Evolutionary conservation across 2,888 invertebrate species (phyloP).

Genomic region (Tuta absoluta): DNA sequence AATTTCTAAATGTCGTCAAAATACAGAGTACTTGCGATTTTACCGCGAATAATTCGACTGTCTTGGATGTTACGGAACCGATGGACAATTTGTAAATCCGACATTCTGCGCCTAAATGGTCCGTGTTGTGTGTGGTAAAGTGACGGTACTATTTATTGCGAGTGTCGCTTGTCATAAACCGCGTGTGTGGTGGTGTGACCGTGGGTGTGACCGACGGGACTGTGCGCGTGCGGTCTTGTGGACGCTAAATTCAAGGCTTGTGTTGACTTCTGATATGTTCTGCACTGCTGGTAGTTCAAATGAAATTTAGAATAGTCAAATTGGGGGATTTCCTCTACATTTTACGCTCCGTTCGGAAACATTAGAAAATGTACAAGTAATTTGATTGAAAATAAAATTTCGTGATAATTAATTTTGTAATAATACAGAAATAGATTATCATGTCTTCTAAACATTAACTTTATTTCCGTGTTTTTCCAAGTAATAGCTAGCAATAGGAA

Average conservation of each 20-base stretch:
- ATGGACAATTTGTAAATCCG: too few species aligned
- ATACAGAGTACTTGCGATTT: too few species aligned
- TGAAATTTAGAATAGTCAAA: neutral
- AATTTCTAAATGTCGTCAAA: too few species aligned
- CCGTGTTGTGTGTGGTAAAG: slow-evolving; percentile 34
- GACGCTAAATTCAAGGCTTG: slow-evolving; percentile 18
- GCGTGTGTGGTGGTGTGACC: slow-evolving; percentile 14
- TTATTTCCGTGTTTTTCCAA: neutral
- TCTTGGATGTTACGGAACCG: too few species aligned
- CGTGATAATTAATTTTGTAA: neutral
- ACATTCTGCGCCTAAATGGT: too few species aligned
- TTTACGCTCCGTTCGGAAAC: neutral
- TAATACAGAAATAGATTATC: neutral
- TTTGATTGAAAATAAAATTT: neutral
- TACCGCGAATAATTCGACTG: too few species aligned
- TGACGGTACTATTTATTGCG: slow-evolving; percentile 38
- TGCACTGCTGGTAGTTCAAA: slow-evolving; percentile 15
- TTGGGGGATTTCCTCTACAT: neutral
- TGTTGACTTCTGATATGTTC: neutral
- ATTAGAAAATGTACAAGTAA: slow-evolving; percentile 4
- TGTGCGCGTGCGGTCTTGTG: neutral
- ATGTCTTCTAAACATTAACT: neutral
- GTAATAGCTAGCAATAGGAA: neutral
- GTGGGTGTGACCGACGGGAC: slow-evolving; percentile 7
- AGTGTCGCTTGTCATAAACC: slow-evolving; percentile 38